Evolutionary conservation across 2,113 vertebrate species (phyloP).

Genomic region (Tiliqua scincoides): DNA sequence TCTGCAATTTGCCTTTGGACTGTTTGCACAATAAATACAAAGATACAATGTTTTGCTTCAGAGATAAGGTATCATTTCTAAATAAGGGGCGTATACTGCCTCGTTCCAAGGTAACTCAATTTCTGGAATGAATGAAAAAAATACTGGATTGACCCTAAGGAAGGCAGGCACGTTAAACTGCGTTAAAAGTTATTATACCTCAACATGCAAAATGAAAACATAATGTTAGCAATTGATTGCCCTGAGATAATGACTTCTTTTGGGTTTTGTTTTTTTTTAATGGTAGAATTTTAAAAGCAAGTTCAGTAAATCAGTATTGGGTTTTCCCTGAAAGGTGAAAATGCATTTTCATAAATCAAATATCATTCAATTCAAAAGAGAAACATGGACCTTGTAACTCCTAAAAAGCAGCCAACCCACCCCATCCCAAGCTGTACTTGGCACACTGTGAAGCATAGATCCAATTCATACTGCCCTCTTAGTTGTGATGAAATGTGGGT

Average conservation of each 20-base stretch:
- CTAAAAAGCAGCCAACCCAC: neutral
- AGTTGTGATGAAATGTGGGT: neutral
- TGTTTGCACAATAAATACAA: neutral
- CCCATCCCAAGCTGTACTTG: neutral
- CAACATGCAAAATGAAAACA: neutral
- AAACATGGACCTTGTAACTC: neutral
- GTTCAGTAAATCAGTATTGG: neutral
- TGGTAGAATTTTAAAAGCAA: neutral
- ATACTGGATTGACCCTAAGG: neutral
- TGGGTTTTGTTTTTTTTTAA: neutral
- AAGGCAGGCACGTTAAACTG: neutral
- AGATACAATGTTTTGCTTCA: neutral
- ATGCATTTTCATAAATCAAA: neutral
- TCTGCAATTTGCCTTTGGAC: neutral
- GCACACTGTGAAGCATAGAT: neutral
- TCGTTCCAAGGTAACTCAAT: neutral
- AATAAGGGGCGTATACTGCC: neutral
- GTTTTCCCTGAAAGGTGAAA: neutral
- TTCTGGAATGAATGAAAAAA: neutral
- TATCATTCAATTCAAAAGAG: neutral
- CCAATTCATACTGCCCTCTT: neutral
- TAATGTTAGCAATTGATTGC: neutral
- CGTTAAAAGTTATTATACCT: neutral
- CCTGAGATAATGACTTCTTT: neutral
- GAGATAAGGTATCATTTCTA: neutral